Evolutionary conservation across 2,888 invertebrate species (phyloP).

Genomic region (Stenchaetothrips biformis): DNA sequence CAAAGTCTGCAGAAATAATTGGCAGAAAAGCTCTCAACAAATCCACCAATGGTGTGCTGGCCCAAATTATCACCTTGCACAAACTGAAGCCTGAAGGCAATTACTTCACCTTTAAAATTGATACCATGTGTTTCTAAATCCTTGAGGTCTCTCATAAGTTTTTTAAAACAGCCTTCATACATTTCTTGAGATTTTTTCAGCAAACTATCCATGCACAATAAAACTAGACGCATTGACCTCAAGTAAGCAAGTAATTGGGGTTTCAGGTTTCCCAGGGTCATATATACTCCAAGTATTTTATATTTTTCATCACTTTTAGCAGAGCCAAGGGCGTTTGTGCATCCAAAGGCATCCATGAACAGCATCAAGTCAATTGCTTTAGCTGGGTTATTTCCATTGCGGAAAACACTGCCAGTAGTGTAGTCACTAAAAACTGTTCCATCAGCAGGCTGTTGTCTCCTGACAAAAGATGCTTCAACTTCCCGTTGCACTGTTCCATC

Average conservation of each 20-base stretch:
- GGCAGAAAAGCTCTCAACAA: not conserved
- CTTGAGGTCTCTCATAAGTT: not conserved
- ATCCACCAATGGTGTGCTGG: not conserved
- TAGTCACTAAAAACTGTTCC: not conserved
- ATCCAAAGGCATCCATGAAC: not conserved
- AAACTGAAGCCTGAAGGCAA: not conserved
- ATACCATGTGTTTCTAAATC: not conserved
- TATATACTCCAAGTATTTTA: not conserved
- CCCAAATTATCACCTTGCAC: not conserved
- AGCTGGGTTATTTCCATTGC: not conserved
- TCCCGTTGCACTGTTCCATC: not conserved
- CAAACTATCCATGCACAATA: not conserved
- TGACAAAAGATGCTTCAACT: not conserved
- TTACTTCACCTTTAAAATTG: not conserved
- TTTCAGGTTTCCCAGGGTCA: not conserved
- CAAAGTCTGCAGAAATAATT: not conserved
- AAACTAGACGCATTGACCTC: not conserved
- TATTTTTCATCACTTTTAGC: not conserved
- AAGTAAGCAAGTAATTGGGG: not conserved
- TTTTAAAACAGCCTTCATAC: not conserved
- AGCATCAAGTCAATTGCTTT: not conserved
- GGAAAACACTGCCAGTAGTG: not conserved
- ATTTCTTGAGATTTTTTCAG: not conserved
- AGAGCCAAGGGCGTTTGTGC: not conserved
- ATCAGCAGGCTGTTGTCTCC: not conserved